Evolutionary conservation across 2,888 invertebrate genomes (phyloP), one percentile per base, ranked within the genome.

Genomic region (Lamproptera curius): DNA sequence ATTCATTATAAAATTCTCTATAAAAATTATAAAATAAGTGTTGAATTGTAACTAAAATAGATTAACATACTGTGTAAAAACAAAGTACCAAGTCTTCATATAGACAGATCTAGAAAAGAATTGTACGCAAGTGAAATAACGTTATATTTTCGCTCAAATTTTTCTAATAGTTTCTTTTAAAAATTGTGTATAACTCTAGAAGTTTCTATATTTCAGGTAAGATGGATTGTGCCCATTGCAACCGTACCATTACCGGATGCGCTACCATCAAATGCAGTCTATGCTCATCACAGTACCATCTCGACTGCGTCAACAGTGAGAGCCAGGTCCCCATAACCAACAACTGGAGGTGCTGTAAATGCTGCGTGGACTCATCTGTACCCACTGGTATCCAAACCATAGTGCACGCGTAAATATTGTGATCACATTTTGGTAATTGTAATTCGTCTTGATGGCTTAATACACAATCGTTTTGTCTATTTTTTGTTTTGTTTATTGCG

Each of bases 151-250:
- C 9, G 20, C 4, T 34, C 20, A 0, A n/a, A n/a, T 31, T 13
- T 8, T 6, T 15, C 8, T 17, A 11, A 2, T 10, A 34, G n/a
- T n/a, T n/a, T n/a, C n/a, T n/a, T n/a, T 8, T 14, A 15, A 15
- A 28, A 15, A n/a, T n/a, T n/a, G n/a, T n/a, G n/a, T n/a, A n/a
- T n/a, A n/a, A n/a, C n/a, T n/a, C n/a, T n/a, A n/a, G n/a, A n/a
- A n/a, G n/a, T n/a, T n/a, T n/a, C n/a, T n/a, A n/a, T n/a, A n/a
- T n/a, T n/a, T n/a, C n/a, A n/a, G 20, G 37, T 15, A 31, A 31
- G 44, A 83, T 81, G 80, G 76, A 79, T 47, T 81, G 82, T 63
- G 78, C 76, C 15, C 67, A 62, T 53, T 81, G 82, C 58, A 78
- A 79, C 50, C 73, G 70, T 38, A 73, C 77, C 26, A 76, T 73